phyloP scores from a whole-genome alignment of 2,113 vertebrate species.

The Chloroceryle aenea region DNA sequence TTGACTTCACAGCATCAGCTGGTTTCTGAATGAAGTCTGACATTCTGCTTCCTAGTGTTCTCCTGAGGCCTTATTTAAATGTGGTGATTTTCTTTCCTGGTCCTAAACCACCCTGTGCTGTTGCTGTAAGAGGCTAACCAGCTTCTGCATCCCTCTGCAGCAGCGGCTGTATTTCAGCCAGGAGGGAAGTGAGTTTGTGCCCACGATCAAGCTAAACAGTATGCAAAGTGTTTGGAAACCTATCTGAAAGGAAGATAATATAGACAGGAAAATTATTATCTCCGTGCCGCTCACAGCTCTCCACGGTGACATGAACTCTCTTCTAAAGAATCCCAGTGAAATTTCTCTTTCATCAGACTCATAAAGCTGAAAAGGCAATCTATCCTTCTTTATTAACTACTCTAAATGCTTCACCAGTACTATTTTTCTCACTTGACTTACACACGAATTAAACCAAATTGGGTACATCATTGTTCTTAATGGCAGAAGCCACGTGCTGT shows the following conservation, averaged over 20 bases:
- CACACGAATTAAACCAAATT: slow-evolving; percentile 42
- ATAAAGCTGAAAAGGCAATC: slow-evolving; percentile 55
- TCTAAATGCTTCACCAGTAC: not conserved
- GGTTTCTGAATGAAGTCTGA: not conserved
- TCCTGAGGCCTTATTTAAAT: not conserved
- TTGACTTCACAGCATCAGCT: not conserved
- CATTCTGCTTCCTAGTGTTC: not conserved
- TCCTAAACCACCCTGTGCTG: not conserved
- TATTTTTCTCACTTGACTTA: slow-evolving; percentile 56
- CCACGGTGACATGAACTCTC: slow-evolving; percentile 21
- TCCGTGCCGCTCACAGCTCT: slow-evolving; percentile 47
- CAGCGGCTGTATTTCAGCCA: not conserved
- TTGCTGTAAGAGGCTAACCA: not conserved
- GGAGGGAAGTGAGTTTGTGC: not conserved
- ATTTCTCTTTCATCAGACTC: slow-evolving; percentile 53
- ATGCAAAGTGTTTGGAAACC: slow-evolving; percentile 36
- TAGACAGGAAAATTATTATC: slow-evolving; percentile 52
- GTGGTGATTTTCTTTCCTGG: not conserved
- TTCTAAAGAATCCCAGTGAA: slow-evolving; percentile 46
- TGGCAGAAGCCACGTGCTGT: slow-evolving; percentile 20
- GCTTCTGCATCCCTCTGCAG: not conserved
- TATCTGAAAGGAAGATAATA: slow-evolving; percentile 39
- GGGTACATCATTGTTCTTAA: slow-evolving; percentile 2
- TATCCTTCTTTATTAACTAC: slow-evolving; percentile 63
- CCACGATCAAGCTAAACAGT: not conserved